These are phyloP conservation scores for Taenioides sp. DNA, from an alignment of 2,797 vertebrate genomes.

Conservation along the genomic window DNA sequence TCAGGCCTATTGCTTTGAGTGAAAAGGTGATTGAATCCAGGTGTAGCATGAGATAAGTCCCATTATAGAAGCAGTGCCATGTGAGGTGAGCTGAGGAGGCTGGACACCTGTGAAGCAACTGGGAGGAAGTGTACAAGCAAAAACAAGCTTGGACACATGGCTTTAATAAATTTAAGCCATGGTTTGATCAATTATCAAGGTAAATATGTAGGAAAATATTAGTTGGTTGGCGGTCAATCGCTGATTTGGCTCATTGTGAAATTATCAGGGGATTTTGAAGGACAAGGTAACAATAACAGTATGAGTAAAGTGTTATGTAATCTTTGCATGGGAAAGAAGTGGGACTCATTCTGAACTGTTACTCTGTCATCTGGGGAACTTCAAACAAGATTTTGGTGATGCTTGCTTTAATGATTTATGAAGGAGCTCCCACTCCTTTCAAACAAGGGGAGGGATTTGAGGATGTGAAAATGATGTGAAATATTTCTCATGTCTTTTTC, in stretches of 20 bases:
- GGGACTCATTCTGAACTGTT: conserved; percentile 30
- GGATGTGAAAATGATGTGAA: conserved; percentile 22
- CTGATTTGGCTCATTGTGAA: conserved; percentile 55
- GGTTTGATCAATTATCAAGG: conserved; percentile 43
- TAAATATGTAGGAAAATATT: conserved; percentile 47
- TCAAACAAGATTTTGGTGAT: conserved; percentile 46
- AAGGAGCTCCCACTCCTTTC: conserved; percentile 43
- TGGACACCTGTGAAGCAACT: conserved; percentile 65
- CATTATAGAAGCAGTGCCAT: conserved; percentile 38
- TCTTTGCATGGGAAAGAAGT: conserved; percentile 47
- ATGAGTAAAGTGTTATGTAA: conserved; percentile 48
- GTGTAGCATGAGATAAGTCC: conserved; percentile 55
- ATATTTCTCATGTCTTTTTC: conserved; percentile 21
- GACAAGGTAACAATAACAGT: conserved; percentile 64
- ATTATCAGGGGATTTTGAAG: conserved; percentile 52
- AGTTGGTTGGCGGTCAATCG: conserved; percentile 52
- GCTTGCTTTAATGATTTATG: conserved; percentile 44
- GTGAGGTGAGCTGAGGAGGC: conserved; percentile 56
- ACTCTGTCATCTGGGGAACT: conserved; percentile 49
- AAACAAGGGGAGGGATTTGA: conserved; percentile 35
- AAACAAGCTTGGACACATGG: conserved; percentile 56
- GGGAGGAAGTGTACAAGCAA: conserved; percentile 55
- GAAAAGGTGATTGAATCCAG: conserved; percentile 59
- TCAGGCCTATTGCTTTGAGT: conserved; percentile 33
- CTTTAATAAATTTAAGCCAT: conserved; percentile 56